Base-by-base conservation (phyloP, 2,888 invertebrate genomes). In the Eristalinus sepulchralis region DNA sequence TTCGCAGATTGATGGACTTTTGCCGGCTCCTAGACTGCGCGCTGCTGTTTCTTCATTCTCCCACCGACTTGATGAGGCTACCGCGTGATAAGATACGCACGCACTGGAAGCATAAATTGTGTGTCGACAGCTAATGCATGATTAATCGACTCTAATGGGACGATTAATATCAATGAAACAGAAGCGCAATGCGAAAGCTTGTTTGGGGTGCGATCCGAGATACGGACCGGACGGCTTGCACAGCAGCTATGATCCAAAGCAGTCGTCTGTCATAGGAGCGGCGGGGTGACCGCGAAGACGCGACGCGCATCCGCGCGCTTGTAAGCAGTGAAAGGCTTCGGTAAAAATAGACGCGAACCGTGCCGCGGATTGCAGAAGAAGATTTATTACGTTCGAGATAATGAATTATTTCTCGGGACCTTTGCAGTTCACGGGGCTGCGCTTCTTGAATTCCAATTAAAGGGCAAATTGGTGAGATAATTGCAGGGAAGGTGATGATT, bases 401-500 rank as follows among this genome's bases (percentile, higher is more conserved):
- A 73, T 20, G 33, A 66, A 76, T 75, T 71, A 63, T 68, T 71
- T 67, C 13, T 47, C 53, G 9, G 55, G 57, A 31, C 36, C 63
- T 31, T 13, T 27, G 27, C 62, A 55, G 70, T 55, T 84, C 24
- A 66, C 68, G 59, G 67, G 53, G 53, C 11, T 64, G 76, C 68
- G 77, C 72, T 67, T 47, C 9, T 17, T 47, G 47, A 34, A 13
- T 36, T 77, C 77, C 77, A 78, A 85, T 85, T 85, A 78, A 73
- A 68, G 72, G 17, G 24, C 53, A 81, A 78, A 85, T 85, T 73
- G 81, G 77, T 70, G 64, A 53, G 64, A 78, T 85, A 86, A 86
- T 86, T 83, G 86, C 36, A 79, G 66, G 13, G 57, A 78, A 82
- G 86, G 86, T 79, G 83, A 78, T 86, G 78, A 82, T 86, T 83